Evolutionary conservation across 1,140 invertebrate genomes (phyloP).

Genomic region (Drosophila lowei): DNA sequence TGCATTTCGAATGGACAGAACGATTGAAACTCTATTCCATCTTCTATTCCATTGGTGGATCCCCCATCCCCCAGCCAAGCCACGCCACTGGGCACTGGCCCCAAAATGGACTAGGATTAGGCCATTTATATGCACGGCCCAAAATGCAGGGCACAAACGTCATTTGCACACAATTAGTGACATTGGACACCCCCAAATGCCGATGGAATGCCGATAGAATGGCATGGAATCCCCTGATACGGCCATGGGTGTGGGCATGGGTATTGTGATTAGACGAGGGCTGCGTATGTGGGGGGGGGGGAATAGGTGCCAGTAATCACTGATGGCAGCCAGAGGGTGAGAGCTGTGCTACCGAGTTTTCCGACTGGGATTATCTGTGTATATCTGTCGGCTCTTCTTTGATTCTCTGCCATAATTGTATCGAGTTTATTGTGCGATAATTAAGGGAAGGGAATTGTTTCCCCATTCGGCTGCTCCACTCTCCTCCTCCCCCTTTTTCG

Average conservation of each 20-base stretch:
- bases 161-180: conserved; percentile 81
- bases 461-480: conserved; percentile 8
- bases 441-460: conserved; percentile 17
- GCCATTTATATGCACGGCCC: conserved; percentile 68
- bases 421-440: conserved; percentile 71
- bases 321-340: neutral
- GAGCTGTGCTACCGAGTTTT: conserved; percentile 36
- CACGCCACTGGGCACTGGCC: conserved; percentile 8
- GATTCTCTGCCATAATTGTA: conserved; percentile 45
- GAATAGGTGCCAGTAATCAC: neutral
- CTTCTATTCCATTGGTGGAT: no score
- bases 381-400: conserved; percentile 26
- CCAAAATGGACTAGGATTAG: conserved; percentile 6
- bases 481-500: neutral
- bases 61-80: neutral
- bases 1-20: no score
- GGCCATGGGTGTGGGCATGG: conserved; percentile 2
- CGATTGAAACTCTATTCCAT: no score
- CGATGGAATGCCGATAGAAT: no score
- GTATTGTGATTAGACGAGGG: conserved; percentile 27
- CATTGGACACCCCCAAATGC: conserved; percentile 52
- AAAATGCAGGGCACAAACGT: conserved; percentile 72
- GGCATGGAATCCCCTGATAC: no score
- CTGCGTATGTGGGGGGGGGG: neutral
- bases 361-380: conserved; percentile 48